Conservation (phyloP, 2,888 invertebrate genomes). For the Tetropium fuscum region DNA sequence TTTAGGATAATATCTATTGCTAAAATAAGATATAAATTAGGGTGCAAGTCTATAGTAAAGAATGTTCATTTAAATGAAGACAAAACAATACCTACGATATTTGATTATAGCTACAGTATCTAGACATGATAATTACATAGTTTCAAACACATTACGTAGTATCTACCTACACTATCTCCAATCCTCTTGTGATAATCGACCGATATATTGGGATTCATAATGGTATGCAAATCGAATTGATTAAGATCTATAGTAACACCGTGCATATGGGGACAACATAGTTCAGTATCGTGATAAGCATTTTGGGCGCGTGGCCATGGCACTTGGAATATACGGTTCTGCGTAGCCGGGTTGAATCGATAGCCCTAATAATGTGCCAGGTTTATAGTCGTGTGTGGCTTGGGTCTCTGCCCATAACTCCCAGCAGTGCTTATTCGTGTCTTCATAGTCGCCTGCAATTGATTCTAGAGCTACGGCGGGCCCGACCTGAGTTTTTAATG, state of each 20-base stretch:
- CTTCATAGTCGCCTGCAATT: conserved; percentile 20
- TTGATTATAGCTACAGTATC: no score
- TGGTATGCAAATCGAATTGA: conserved; percentile 17
- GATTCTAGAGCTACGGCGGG: conserved; percentile 13
- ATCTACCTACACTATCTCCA: no score
- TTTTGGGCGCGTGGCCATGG: conserved; percentile 22
- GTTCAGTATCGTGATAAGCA: conserved; percentile 31
- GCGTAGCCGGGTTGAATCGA: conserved; percentile 30
- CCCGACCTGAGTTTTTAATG: conserved; percentile 22
- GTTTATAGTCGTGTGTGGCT: conserved; percentile 15
- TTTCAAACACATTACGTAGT: no score
- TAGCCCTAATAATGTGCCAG: conserved; percentile 29
- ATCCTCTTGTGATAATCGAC: no score
- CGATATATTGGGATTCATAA: conserved; percentile 16
- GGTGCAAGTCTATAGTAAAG: no score
- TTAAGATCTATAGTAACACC: conserved; percentile 23
- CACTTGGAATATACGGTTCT: conserved; percentile 28
- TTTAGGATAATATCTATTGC: no score
- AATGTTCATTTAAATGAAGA: no score
- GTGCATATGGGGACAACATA: conserved; percentile 18
- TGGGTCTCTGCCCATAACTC: conserved; percentile 16
- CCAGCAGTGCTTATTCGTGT: conserved; percentile 1
- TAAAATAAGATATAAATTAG: no score
- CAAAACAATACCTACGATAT: no score
- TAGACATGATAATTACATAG: no score